phyloP scores from a whole-genome alignment of 2,113 vertebrate genomes.

The Callipepla squamata region DNA sequence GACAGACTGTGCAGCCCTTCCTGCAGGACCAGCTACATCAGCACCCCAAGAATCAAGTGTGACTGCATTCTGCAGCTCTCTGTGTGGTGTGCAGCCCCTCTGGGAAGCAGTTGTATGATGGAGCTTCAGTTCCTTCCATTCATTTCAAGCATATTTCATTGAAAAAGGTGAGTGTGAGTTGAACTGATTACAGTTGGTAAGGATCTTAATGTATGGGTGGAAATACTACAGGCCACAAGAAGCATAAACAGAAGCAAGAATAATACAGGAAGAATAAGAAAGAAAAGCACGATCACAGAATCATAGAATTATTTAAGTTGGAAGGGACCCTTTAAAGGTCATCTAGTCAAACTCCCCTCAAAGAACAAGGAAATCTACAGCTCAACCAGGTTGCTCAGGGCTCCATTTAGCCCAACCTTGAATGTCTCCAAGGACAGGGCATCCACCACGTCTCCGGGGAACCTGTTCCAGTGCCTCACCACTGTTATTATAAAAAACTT shows the following conservation, averaged over 20 bases:
- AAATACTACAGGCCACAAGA: neutral
- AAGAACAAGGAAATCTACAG: too few relatives aligned
- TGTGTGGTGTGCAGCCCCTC: neutral
- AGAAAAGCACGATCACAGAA: neutral
- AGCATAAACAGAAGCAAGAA: neutral
- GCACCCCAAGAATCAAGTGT: neutral
- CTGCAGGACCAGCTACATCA: rapidly evolving
- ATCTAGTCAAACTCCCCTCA: too few relatives aligned
- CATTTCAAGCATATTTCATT: neutral
- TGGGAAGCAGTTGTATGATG: neutral
- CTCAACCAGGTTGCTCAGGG: too few relatives aligned
- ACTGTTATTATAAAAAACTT: too few relatives aligned
- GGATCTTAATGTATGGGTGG: neutral
- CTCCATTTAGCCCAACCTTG: too few relatives aligned
- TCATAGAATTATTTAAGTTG: too few relatives aligned
- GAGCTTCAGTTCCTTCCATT: neutral
- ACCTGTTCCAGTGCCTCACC: too few relatives aligned
- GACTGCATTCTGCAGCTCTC: neutral
- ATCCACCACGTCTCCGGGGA: too few relatives aligned
- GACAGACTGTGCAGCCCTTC: neutral
- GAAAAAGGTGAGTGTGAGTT: neutral
- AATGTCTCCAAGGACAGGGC: too few relatives aligned
- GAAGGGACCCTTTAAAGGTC: too few relatives aligned
- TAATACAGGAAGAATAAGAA: neutral
- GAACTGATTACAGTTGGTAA: neutral